phyloP scores from a whole-genome alignment of 2,888 invertebrate genomes.

The Epinotia ramella region DNA sequence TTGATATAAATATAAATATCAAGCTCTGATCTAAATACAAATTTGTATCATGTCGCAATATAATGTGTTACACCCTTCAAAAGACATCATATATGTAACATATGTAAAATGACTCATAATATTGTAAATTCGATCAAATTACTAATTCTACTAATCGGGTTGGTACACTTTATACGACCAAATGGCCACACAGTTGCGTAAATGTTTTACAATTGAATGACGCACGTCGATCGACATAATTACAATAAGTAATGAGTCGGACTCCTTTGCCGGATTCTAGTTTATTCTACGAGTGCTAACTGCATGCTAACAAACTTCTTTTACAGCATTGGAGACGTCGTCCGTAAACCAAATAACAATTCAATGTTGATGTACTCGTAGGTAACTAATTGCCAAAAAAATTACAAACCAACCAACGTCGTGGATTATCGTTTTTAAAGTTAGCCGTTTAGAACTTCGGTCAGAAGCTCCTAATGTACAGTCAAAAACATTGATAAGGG shows the following conservation, averaged over 20 bases:
- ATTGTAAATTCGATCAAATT: slow-evolving; percentile 17
- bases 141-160: slow-evolving; percentile 13
- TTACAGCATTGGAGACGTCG: slow-evolving; percentile 27
- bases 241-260: slow-evolving; percentile 42
- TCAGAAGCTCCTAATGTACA: no score
- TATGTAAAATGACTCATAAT: slow-evolving; percentile 29
- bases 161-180: background rate
- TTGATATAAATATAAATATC: no score
- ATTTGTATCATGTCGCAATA: no score
- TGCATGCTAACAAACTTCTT: slow-evolving; percentile 27
- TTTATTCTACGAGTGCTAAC: slow-evolving; percentile 42
- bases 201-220: slow-evolving; percentile 44
- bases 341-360: background rate
- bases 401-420: background rate
- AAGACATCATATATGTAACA: slow-evolving; percentile 20
- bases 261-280: slow-evolving; percentile 44
- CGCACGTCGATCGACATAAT: slow-evolving; percentile 44
- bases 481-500: no score
- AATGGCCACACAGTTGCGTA: slow-evolving; percentile 32
- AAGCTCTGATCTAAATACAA: no score
- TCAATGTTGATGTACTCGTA: background rate
- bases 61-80: background rate
- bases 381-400: background rate
- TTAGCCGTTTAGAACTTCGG: no score
- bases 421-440: no score